phyloP scores from a whole-genome alignment of 2,888 invertebrate species.

The Caenorhabditis afra region DNA sequence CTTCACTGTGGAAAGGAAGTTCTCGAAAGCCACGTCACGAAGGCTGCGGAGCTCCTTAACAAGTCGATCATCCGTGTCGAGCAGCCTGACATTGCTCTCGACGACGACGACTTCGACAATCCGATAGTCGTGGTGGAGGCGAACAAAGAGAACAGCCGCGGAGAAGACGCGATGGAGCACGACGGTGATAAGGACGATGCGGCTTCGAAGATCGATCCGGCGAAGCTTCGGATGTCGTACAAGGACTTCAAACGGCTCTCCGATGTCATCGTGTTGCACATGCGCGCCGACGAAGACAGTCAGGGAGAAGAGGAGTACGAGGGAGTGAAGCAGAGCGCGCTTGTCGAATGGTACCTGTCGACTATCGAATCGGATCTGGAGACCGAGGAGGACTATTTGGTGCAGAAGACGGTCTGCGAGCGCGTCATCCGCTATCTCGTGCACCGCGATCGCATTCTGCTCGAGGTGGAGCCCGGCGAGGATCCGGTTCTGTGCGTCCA shows the following conservation, averaged over 20 bases:
- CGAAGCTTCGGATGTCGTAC: conserved; percentile 86
- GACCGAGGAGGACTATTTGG: conserved; percentile 86
- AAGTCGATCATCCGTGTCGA: conserved; percentile 86
- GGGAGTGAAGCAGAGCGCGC: conserved; percentile 82
- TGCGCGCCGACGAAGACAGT: conserved; percentile 88
- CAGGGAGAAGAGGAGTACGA: conserved; percentile 74
- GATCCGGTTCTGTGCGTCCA: conserved; percentile 94
- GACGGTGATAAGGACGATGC: conserved; percentile 48
- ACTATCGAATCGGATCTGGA: conserved; percentile 91
- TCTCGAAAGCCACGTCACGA: conserved; percentile 90
- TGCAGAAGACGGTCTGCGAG: conserved; percentile 91
- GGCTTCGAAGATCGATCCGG: conserved; percentile 62
- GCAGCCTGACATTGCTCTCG: conserved; percentile 95
- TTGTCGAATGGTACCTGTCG: conserved; percentile 89
- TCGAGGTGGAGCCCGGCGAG: conserved; percentile 83
- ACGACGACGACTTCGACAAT: conserved; percentile 85
- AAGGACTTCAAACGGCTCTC: conserved; percentile 95
- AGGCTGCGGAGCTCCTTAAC: conserved; percentile 90
- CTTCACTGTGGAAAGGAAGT: conserved; percentile 89
- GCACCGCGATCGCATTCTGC: conserved; percentile 79
- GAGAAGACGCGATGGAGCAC: conserved; percentile 58
- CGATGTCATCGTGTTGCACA: conserved; percentile 91
- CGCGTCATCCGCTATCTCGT: conserved; percentile 94
- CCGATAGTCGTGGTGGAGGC: conserved; percentile 61
- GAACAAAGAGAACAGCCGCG: conserved; percentile 59